phyloP scores from a whole-genome alignment of 2,888 invertebrate genomes.

The Ectemnius continuus region DNA sequence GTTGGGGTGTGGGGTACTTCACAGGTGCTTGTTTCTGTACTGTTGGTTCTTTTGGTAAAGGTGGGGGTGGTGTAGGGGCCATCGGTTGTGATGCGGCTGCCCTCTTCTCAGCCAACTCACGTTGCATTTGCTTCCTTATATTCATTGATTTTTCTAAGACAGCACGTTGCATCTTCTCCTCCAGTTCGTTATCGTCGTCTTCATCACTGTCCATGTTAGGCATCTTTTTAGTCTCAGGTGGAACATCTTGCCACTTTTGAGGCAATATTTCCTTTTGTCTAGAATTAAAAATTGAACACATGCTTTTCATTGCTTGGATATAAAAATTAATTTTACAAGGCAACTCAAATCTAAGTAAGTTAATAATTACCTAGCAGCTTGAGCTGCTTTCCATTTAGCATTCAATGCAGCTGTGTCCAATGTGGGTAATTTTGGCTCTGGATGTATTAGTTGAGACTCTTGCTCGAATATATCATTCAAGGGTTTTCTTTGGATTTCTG shows the following conservation, averaged over 20 bases:
- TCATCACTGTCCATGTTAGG: conserved; percentile 67
- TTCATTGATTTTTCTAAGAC: conserved; percentile 73
- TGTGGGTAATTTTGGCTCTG: conserved; percentile 72
- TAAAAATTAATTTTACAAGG: not conserved
- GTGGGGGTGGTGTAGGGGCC: conserved; percentile 74
- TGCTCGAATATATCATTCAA: conserved; percentile 75
- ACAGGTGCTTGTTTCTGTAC: conserved; percentile 69
- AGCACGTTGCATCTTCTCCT: conserved; percentile 75
- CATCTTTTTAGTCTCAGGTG: conserved; percentile 77
- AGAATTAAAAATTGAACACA: conserved; percentile 37
- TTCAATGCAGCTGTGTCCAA: conserved; percentile 73
- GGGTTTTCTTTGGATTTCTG: conserved; percentile 74
- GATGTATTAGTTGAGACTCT: conserved; percentile 72
- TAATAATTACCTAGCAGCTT: conserved; percentile 69
- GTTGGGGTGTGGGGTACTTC: conserved; percentile 74
- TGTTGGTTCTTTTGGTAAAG: conserved; percentile 78
- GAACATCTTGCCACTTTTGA: conserved; percentile 79
- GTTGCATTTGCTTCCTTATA: conserved; percentile 75
- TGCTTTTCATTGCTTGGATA: not conserved
- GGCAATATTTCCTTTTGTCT: conserved; percentile 80
- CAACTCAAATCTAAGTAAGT: no score
- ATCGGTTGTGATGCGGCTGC: conserved; percentile 62
- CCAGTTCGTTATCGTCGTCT: conserved; percentile 73
- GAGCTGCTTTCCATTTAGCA: conserved; percentile 75
- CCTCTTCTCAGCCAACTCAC: conserved; percentile 73